Base-by-base conservation (phyloP, 2,113 vertebrate species). In the Harpagus bidentatus region DNA sequence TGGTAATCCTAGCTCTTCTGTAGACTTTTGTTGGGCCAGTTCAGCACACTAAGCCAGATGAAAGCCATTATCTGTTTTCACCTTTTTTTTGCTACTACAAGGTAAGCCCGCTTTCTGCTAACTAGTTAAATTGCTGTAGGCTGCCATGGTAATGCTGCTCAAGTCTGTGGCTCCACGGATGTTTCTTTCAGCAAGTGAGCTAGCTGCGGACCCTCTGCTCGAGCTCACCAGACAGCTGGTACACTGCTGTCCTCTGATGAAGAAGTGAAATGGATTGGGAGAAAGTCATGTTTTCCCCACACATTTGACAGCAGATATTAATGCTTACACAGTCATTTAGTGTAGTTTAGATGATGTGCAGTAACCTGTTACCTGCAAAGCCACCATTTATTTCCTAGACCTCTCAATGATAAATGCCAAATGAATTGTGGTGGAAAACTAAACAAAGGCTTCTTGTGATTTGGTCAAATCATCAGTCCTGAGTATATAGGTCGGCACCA, bases 151-250 rank as follows among this genome's bases (percentile, higher is more conserved):
- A 79, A 29, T 58, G 56, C 16, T 66, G 25, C 28, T 52, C 0
- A 0, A 74, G 42, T 50, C 34, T 50, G 17, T 11, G 17, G 28
- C 12, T 86, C 29, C 31, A 26, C 0, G 0, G 52, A 32, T 78
- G 58, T 53, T 82, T 92, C 38, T 70, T 79, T 38, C n/a, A 55
- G 50, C 29, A 58, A 1, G 7, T 34, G 34, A 23, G 23, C 8
- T 56, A 78, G 45, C 31, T 45, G 36, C 8, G 17, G 13, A 32
- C 1, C 10, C 36, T 79, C 83, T 88, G 31, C 40, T 43, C 7
- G 6, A 53, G 42, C 21, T 59, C 80, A 31, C 9, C 29, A 40
- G 59, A 20, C 10, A 82, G 23, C 17, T 56, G 28, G 10, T 70
- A 22, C 55, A 16, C 34, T 56, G n/a, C 47, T 62, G 13, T 62